A percentile compares a stretch with the other conserved stretches of the same genome.
Conservation (phyloP, 2,113 vertebrate species). For the Nansenia antarctica region DNA sequence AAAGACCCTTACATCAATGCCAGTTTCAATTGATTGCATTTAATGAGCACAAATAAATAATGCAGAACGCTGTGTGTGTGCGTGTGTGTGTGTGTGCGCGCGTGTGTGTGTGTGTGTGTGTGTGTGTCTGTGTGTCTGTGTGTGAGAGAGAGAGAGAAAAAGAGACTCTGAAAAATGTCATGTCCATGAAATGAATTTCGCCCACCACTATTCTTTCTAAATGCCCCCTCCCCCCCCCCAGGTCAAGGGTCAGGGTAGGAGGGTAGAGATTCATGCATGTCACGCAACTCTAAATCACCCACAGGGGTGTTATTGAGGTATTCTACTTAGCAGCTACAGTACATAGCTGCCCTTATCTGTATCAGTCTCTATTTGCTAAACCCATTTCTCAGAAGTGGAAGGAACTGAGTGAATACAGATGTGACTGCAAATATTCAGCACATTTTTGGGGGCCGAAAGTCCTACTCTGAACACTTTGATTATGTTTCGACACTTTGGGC, state of each 20-base stretch:
- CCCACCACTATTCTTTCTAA: background rate
- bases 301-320: background rate
- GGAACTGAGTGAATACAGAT: too few relatives aligned
- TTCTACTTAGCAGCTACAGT: background rate
- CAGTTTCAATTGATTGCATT: constrained; percentile 73
- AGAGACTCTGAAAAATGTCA: constrained; percentile 34
- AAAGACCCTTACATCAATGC: constrained; percentile 70
- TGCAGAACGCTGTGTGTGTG: constrained; percentile 44
- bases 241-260: background rate
- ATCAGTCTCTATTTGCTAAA: background rate
- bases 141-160: background rate
- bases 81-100: too few relatives aligned
- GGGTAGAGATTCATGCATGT: background rate
- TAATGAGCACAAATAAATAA: constrained; percentile 77
- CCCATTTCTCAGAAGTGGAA: too few relatives aligned
- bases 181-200: constrained; percentile 48
- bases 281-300: too few relatives aligned
- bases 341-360: background rate
- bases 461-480: too few relatives aligned
- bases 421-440: too few relatives aligned
- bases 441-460: too few relatives aligned
- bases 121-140: background rate
- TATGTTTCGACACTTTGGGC: too few relatives aligned
- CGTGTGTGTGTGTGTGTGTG: background rate
- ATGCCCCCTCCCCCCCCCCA: background rate